Conservation (phyloP, 2,888 invertebrate species). For the Archips xylosteana region DNA sequence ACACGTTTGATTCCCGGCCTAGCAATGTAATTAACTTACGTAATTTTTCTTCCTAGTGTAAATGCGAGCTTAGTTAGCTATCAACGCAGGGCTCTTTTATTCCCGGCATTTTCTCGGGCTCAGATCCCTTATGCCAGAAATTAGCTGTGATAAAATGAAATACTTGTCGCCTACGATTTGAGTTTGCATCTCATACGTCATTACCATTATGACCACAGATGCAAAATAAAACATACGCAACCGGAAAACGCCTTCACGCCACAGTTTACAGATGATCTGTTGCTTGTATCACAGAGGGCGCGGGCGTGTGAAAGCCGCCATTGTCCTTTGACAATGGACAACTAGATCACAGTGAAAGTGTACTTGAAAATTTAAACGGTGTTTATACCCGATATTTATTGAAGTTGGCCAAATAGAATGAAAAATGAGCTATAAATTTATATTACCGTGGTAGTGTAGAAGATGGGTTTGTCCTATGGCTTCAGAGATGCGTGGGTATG, state of each 20-base stretch:
- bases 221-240: slow-evolving; percentile 8
- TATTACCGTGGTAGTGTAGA: too few relatives aligned
- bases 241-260: slow-evolving; percentile 19
- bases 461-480: too few relatives aligned
- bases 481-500: too few relatives aligned
- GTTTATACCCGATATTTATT: slow-evolving; percentile 17
- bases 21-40: too few relatives aligned
- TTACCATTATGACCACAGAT: not conserved
- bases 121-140: too few relatives aligned
- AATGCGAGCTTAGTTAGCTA: too few relatives aligned
- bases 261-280: slow-evolving; percentile 58
- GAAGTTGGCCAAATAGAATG: not conserved
- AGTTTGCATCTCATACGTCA: not conserved
- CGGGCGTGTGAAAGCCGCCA: slow-evolving; percentile 71
- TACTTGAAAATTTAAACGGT: slow-evolving; percentile 41
- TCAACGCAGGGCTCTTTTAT: too few relatives aligned
- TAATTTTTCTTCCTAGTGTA: too few relatives aligned
- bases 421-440: too few relatives aligned
- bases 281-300: slow-evolving; percentile 55
- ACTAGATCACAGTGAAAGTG: slow-evolving; percentile 77
- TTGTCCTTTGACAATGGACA: slow-evolving; percentile 76
- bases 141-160: too few relatives aligned
- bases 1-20: too few relatives aligned
- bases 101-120: too few relatives aligned
- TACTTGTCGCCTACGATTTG: not conserved